Conservation (phyloP, 2,888 invertebrate species). For the Malacosoma neustria region DNA sequence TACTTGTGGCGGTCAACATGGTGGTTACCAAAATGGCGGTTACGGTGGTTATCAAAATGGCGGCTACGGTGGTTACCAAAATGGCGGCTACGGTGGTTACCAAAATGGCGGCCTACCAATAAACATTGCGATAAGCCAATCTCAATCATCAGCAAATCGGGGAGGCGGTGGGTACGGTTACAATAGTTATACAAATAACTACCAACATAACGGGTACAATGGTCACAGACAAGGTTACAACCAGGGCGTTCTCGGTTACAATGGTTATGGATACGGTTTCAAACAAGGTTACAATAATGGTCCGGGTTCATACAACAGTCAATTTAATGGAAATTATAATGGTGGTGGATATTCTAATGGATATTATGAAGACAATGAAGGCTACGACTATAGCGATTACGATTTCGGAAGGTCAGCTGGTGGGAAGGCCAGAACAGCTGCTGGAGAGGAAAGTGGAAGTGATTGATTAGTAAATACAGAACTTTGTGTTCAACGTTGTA, state of each 20-base stretch:
- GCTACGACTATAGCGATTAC: constrained; percentile 17
- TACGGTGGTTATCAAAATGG: constrained; percentile 20
- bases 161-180: constrained; percentile 20
- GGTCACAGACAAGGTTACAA: constrained; percentile 19
- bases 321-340: constrained; percentile 59
- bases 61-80: constrained; percentile 11
- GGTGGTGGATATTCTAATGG: constrained; percentile 29
- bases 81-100: constrained; percentile 17
- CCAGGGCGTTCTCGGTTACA: constrained; percentile 31
- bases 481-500: too few species aligned
- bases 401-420: constrained; percentile 25
- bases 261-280: constrained; percentile 36
- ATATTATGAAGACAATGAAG: constrained; percentile 27
- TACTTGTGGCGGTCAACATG: constrained; percentile 29
- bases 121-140: constrained; percentile 63
- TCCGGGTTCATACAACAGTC: constrained; percentile 33
- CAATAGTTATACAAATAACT: constrained; percentile 37
- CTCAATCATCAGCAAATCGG: constrained; percentile 43
- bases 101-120: constrained; percentile 36
- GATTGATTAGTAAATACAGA: too few species aligned
- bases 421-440: constrained; percentile 13
- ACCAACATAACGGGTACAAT: constrained; percentile 29
- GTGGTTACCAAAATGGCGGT: constrained; percentile 10
- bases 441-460: background rate
- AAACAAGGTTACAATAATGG: background rate